Conservation (phyloP, 2,113 vertebrate species). For the Panurus biarmicus region DNA sequence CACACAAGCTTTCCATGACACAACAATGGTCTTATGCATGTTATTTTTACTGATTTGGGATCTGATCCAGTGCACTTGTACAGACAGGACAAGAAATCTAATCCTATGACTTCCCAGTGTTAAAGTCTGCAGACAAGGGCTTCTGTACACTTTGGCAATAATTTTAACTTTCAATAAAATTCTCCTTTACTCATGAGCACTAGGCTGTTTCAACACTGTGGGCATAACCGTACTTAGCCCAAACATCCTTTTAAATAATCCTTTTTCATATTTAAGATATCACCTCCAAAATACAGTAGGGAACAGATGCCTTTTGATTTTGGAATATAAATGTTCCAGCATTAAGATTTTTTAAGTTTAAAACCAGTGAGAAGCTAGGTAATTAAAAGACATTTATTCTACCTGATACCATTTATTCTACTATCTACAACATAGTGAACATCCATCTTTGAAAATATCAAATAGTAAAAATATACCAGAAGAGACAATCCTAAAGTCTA, state of each 20-base stretch:
- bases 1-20: background rate
- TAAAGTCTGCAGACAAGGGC: background rate
- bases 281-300: background rate
- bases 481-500: background rate
- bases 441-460: background rate
- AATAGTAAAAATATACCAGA: background rate
- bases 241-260: background rate
- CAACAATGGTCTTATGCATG: background rate
- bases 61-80: background rate
- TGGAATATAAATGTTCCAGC: background rate
- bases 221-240: background rate
- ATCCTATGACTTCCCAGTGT: background rate
- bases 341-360: background rate
- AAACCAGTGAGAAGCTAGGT: background rate
- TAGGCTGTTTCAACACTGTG: background rate
- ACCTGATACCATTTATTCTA: background rate
- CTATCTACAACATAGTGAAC: background rate
- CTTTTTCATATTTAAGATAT: background rate
- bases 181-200: background rate
- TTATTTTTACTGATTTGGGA: background rate
- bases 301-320: background rate
- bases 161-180: background rate
- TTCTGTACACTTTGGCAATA: background rate
- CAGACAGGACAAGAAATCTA: background rate
- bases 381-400: background rate